phyloP scores from a whole-genome alignment of 2,113 vertebrate species.

The Pipa parva region DNA sequence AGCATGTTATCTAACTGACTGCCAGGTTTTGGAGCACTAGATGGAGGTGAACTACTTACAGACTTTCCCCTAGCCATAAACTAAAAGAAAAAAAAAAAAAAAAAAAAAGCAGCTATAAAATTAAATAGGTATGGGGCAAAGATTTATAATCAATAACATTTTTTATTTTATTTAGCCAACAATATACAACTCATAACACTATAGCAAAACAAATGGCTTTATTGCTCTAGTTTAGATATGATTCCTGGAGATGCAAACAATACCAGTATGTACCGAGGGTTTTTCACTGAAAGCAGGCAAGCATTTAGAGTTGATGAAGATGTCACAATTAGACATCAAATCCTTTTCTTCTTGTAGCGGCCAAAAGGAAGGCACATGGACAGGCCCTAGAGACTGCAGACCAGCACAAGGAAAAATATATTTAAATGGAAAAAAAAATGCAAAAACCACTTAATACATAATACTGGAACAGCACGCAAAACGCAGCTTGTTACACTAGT shows the following conservation, averaged over 20 bases:
- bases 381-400: conserved; percentile 15
- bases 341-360: conserved; percentile 5
- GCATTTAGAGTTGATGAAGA: conserved; percentile 5
- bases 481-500: too few species aligned
- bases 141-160: too few species aligned
- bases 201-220: too few species aligned
- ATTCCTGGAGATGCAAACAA: too few species aligned
- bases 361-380: background rate
- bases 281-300: conserved; percentile 3
- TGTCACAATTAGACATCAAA: conserved; percentile 5
- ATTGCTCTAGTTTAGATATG: too few species aligned
- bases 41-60: conserved; percentile 64
- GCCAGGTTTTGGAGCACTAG: conserved; percentile 76
- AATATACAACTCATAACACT: background rate
- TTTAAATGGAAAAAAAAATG: too few species aligned
- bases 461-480: too few species aligned
- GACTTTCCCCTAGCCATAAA: conserved; percentile 90
- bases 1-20: conserved; percentile 98
- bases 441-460: too few species aligned
- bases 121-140: too few species aligned
- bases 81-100: conserved; percentile 52
- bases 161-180: too few species aligned
- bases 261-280: conserved; percentile 19
- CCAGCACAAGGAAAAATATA: conserved; percentile 11
- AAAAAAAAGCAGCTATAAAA: background rate